A percentile compares a stretch with the other conserved stretches of the same genome.
These are phyloP conservation scores for Epinephelus coioides DNA, from an alignment of 2,797 vertebrate genomes.

Conservation along the genomic window DNA sequence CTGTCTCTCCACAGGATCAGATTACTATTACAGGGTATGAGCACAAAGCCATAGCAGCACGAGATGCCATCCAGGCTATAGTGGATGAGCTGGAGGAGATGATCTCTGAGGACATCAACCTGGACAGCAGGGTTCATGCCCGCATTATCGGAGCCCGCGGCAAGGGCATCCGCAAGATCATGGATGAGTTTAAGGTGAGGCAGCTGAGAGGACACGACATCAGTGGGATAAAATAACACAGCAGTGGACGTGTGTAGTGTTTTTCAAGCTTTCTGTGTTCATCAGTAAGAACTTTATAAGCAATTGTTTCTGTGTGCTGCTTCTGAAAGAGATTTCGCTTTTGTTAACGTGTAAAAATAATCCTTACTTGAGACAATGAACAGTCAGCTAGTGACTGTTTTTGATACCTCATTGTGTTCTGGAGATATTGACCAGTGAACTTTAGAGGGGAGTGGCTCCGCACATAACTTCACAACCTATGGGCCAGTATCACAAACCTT, in stretches of 20 bases:
- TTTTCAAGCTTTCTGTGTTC: neutral
- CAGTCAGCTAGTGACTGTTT: too few relatives aligned
- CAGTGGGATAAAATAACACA: neutral
- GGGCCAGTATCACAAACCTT: too few relatives aligned
- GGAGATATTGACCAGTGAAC: too few relatives aligned
- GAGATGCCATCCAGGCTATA: constrained; percentile 94
- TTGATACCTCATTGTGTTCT: too few relatives aligned
- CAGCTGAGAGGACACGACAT: neutral
- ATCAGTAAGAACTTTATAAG: too few relatives aligned
- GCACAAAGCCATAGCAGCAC: constrained; percentile 94
- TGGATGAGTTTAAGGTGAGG: constrained; percentile 98
- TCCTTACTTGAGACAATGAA: too few relatives aligned
- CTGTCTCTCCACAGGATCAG: constrained; percentile 88
- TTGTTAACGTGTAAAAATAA: too few relatives aligned
- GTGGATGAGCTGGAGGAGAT: constrained; percentile 97
- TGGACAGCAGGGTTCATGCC: constrained; percentile 96
- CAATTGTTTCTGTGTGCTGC: too few relatives aligned
- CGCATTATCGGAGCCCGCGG: constrained; percentile 97
- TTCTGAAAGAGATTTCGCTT: too few relatives aligned
- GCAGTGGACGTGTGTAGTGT: neutral
- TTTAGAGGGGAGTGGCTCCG: too few relatives aligned
- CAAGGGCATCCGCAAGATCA: constrained; percentile 98
- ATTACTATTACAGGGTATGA: constrained; percentile 98
- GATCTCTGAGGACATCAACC: constrained; percentile 94
- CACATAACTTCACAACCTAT: too few relatives aligned